Percentiles rank a stretch among this genome's conserved stretches.
phyloP scores from a whole-genome alignment of 2,888 invertebrate genomes.

The Drosophila nr. perissopoda region DNA sequence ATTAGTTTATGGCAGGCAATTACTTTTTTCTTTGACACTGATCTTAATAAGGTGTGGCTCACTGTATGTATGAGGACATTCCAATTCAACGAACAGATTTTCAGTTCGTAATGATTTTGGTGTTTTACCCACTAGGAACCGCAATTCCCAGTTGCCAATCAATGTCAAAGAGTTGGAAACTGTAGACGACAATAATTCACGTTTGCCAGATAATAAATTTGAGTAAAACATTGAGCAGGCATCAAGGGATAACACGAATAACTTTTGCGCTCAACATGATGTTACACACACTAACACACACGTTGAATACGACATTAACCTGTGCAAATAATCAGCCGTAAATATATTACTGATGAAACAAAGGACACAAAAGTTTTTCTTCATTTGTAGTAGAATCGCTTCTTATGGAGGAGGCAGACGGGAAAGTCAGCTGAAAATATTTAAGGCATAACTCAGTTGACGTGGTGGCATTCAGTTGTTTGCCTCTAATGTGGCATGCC shows the following conservation, averaged over 20 bases:
- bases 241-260: slow-evolving; percentile 81
- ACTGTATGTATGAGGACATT: background rate
- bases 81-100: slow-evolving; percentile 11
- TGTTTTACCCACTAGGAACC: background rate
- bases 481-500: slow-evolving; percentile 52
- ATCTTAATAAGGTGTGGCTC: too few species aligned
- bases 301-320: slow-evolving; percentile 34
- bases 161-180: slow-evolving; percentile 62
- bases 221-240: slow-evolving; percentile 45
- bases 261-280: slow-evolving; percentile 57
- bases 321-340: slow-evolving; percentile 72
- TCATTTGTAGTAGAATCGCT: slow-evolving; percentile 5
- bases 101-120: background rate
- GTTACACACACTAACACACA: slow-evolving; percentile 20
- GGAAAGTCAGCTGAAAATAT: slow-evolving; percentile 18
- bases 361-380: slow-evolving; percentile 46
- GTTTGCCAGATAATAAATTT: slow-evolving; percentile 76
- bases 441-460: slow-evolving; percentile 46
- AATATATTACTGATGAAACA: slow-evolving; percentile 69
- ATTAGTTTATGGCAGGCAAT: too few species aligned
- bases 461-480: slow-evolving; percentile 17
- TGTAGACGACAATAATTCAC: slow-evolving; percentile 72
- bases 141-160: slow-evolving; percentile 71
- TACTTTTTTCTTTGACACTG: too few species aligned
- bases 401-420: background rate